These are phyloP conservation scores for Macquaria ambigua DNA, from an alignment of 2,113 vertebrate genomes.

Conservation along the genomic window DNA sequence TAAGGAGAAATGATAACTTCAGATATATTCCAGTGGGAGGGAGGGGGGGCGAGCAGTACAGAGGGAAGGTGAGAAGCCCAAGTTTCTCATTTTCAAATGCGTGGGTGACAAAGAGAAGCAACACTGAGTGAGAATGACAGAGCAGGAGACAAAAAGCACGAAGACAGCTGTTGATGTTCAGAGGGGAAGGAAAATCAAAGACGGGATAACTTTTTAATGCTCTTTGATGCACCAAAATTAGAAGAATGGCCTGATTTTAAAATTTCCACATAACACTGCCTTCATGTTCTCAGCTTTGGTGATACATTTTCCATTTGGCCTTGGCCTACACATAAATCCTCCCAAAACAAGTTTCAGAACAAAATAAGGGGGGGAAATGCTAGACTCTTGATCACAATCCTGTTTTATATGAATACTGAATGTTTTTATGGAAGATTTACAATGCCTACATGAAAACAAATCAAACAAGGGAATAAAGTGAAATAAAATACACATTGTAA, in stretches of 20 bases:
- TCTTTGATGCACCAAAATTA: slow-evolving; percentile 67
- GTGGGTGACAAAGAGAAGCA: slow-evolving; percentile 59
- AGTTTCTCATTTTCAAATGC: slow-evolving; percentile 45
- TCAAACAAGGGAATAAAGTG: not conserved
- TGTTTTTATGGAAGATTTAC: not conserved
- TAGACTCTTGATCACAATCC: not conserved
- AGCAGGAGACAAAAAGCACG: slow-evolving; percentile 30
- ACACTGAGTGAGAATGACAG: slow-evolving; percentile 31
- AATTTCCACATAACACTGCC: slow-evolving; percentile 5
- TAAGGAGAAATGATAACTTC: slow-evolving; percentile 53
- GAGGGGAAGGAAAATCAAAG: slow-evolving; percentile 60
- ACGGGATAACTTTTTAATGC: slow-evolving; percentile 57
- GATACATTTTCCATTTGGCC: slow-evolving; percentile 44
- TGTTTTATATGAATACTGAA: slow-evolving; percentile 3
- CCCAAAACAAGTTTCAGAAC: slow-evolving; percentile 16
- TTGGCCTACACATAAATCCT: slow-evolving; percentile 5
- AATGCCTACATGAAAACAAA: not conserved
- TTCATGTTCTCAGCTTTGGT: slow-evolving; percentile 46
- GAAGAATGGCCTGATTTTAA: slow-evolving; percentile 57
- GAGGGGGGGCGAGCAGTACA: slow-evolving; percentile 1
- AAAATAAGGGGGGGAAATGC: not conserved
- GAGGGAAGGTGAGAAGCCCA: slow-evolving; percentile 41
- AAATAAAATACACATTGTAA: not conserved
- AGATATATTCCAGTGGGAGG: slow-evolving; percentile 52
- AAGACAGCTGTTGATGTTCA: slow-evolving; percentile 57